Conservation (phyloP, 2,888 invertebrate genomes). For the Adineta ricciae region DNA sequence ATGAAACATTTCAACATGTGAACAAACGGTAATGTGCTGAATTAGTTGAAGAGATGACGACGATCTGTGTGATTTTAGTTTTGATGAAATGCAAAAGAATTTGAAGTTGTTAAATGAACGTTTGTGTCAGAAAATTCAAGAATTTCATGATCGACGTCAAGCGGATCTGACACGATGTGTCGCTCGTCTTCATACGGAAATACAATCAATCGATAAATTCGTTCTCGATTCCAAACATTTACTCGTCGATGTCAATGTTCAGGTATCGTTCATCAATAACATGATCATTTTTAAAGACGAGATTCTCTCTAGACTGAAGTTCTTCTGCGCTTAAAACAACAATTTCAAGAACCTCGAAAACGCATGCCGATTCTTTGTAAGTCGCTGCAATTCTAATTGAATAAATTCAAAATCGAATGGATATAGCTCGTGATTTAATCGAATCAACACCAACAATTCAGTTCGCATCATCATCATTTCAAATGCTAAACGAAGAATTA, state of each 20-base stretch:
- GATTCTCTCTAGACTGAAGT: not conserved
- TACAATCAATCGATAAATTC: not conserved
- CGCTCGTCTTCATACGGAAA: constrained; percentile 4
- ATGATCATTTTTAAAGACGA: no score
- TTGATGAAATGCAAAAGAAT: constrained; percentile 18
- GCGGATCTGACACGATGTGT: not conserved
- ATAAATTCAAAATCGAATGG: no score
- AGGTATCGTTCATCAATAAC: no score
- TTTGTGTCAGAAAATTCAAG: constrained; percentile 17
- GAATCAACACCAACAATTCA: constrained; percentile 5
- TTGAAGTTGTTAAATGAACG: not conserved
- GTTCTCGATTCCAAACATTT: not conserved
- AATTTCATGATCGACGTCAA: constrained; percentile 11
- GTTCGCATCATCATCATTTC: not conserved
- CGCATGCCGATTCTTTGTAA: not conserved
- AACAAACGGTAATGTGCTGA: not conserved
- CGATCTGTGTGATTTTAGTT: not conserved
- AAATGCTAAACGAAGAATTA: not conserved
- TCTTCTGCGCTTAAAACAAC: not conserved
- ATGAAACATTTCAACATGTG: not conserved
- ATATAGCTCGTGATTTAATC: not conserved
- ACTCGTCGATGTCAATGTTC: constrained; percentile 8
- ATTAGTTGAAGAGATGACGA: no score
- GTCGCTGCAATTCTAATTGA: no score
- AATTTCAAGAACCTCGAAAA: constrained; percentile 10